Conservation (phyloP, 2,888 invertebrate species). For the Magallana nippona region DNA sequence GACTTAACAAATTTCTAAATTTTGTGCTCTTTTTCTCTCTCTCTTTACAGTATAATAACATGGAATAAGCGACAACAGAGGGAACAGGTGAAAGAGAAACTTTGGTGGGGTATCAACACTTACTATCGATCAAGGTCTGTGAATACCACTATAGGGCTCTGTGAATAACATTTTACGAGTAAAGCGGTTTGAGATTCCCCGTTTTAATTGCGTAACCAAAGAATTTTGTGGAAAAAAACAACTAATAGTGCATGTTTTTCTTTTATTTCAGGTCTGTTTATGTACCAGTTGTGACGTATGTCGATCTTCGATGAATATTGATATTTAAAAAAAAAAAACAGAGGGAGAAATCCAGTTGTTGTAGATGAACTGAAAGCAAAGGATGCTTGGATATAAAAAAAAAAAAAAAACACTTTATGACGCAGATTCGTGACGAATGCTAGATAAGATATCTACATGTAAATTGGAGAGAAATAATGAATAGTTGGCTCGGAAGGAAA, state of each 20-base stretch:
- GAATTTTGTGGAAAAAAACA: too few relatives aligned
- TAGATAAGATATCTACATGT: too few relatives aligned
- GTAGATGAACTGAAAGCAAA: not conserved
- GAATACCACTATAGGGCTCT: too few relatives aligned
- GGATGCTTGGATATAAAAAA: not conserved
- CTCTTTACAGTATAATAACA: constrained; percentile 37
- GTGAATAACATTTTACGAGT: too few relatives aligned
- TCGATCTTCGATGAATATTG: constrained; percentile 32
- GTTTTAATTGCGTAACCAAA: too few relatives aligned
- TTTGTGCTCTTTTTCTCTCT: too few relatives aligned
- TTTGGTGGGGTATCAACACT: constrained; percentile 41
- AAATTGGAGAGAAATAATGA: too few relatives aligned
- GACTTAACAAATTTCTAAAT: not conserved
- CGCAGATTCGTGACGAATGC: too few relatives aligned
- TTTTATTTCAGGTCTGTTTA: constrained; percentile 39
- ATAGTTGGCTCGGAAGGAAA: too few relatives aligned
- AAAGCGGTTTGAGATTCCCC: too few relatives aligned
- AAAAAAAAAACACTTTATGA: not conserved
- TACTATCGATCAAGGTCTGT: constrained; percentile 42
- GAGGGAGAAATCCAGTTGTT: not conserved
- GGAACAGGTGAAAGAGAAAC: constrained; percentile 39
- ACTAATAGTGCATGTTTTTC: too few relatives aligned
- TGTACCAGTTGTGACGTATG: constrained; percentile 45
- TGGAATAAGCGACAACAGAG: constrained; percentile 44
- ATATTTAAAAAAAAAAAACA: not conserved